phyloP scores from a whole-genome alignment of 1,140 invertebrate species.

The Kradibia gibbosae region DNA sequence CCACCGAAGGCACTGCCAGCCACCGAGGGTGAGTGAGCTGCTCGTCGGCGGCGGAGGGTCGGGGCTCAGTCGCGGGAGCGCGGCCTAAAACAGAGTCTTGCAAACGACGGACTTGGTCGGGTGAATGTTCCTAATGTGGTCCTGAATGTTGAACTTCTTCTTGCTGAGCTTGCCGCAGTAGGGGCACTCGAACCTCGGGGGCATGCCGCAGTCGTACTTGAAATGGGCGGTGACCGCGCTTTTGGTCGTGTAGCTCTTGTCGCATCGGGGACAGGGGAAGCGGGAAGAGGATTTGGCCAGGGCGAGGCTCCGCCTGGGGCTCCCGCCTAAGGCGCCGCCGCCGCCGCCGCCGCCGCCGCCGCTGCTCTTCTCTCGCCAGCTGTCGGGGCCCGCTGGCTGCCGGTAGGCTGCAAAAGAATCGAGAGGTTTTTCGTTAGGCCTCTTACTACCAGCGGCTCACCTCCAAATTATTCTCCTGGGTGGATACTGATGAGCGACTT shows the following conservation, averaged over 20 bases:
- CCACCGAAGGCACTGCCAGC: too few species aligned
- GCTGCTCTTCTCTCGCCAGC: conserved; percentile 50
- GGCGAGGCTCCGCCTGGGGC: too few species aligned
- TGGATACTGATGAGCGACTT: too few species aligned
- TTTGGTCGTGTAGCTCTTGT: conserved; percentile 76
- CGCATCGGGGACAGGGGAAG: conserved; percentile 73
- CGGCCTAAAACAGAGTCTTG: conserved; percentile 59
- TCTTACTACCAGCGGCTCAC: too few species aligned
- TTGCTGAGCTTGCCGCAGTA: conserved; percentile 71
- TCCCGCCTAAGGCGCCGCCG: neutral
- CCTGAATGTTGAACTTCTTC: conserved; percentile 71
- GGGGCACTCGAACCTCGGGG: conserved; percentile 69
- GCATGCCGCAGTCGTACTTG: conserved; percentile 73
- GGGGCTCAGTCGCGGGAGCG: neutral
- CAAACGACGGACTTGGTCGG: conserved; percentile 56
- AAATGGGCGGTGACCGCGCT: conserved; percentile 75
- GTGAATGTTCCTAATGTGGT: conserved; percentile 67
- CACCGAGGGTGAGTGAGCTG: too few species aligned
- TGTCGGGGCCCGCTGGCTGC: conserved; percentile 53
- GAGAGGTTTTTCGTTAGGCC: conserved; percentile 2
- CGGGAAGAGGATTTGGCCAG: conserved; percentile 41
- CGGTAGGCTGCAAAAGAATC: conserved; percentile 62
- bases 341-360: neutral
- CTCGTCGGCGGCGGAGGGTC: neutral
- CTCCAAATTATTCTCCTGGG: too few species aligned